phyloP scores from a whole-genome alignment of 2,113 vertebrate genomes.

The Fukomys damarensis region DNA sequence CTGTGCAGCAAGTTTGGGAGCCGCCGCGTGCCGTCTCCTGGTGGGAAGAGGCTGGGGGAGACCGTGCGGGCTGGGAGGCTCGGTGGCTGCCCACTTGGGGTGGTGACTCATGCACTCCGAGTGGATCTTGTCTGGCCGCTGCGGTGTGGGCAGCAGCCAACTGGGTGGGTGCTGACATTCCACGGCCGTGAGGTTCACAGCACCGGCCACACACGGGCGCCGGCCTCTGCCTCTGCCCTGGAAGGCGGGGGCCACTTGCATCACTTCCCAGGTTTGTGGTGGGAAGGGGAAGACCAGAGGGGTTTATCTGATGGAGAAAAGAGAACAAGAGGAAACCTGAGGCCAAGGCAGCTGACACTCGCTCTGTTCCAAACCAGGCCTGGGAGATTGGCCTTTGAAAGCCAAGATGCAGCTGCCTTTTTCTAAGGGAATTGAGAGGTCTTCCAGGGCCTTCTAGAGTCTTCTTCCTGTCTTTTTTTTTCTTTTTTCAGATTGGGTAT shows the following conservation, averaged over 20 bases:
- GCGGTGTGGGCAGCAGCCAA: slow-evolving; percentile 20
- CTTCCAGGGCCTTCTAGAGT: background rate
- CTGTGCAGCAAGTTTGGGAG: background rate
- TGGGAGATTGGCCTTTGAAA: background rate
- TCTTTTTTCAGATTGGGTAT: background rate
- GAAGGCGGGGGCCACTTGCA: background rate
- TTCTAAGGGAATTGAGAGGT: background rate
- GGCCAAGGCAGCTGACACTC: background rate
- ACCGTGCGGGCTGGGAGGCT: background rate
- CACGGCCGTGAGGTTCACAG: background rate
- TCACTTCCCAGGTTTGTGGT: slow-evolving; percentile 64
- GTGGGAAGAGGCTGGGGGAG: background rate
- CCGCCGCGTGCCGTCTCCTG: fast-evolving
- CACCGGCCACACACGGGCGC: background rate
- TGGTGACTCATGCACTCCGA: slow-evolving; percentile 41
- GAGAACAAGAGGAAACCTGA: slow-evolving; percentile 62
- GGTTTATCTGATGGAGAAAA: slow-evolving; percentile 66
- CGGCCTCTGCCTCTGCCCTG: background rate
- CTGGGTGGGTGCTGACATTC: background rate
- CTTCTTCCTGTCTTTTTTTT: background rate
- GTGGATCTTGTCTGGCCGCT: background rate
- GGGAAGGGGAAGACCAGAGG: background rate
- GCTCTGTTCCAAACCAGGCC: slow-evolving; percentile 1
- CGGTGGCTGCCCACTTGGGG: background rate
- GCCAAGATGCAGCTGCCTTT: background rate